Evolutionary conservation across 2,797 vertebrate genomes (phyloP), one percentile per base, ranked within the genome.

Genomic region (Ibycter americanus): DNA sequence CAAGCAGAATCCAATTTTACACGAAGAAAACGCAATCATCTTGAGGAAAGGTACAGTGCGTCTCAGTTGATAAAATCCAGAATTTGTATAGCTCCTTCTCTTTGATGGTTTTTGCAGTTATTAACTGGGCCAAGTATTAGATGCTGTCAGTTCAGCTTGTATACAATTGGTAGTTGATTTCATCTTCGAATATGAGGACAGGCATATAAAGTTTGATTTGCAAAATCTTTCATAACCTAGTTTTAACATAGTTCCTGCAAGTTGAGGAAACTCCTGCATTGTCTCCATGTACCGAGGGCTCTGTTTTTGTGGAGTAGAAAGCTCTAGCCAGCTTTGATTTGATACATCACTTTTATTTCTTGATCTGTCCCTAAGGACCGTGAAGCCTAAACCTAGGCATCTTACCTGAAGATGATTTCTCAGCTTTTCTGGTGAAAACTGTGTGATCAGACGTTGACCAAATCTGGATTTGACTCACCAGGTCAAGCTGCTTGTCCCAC

Each of bases 251-350:
- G 51, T 52, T 58, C n/a, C 40, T 78, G 11, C 19, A 49, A 42
- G 29, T 63, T 92, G 11, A 55, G 21, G 47, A 36, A 67, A 17
- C 1, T 0, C 8, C 17, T 84, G 15, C 11, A 15, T 71, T 29
- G 54, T 40, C 38, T 70, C 20, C 3, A 0, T 40, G 11, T 40
- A 19, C 40, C 0, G 3, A 63, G 36, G 61, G 49, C 17, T 87
- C 55, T 49, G 3, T 46, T 91, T 84, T 49, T 46, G 26, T 38
- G 19, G 51, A 76, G 32, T 15, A n/a, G 82, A 76, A 68, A 49
- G 46, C 84, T 72, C 56, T 25, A 49, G n/a, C 6, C 26, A 59
- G 36, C 52, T 83, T 70, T 42, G 34, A 38, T 87, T 55, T 12
- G 20, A 27, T 26, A 9, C 23, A 11, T 92, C 8, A 1, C 25